These are phyloP conservation scores for Thereva unica DNA, from an alignment of 2,888 invertebrate genomes.

Conservation along the genomic window DNA sequence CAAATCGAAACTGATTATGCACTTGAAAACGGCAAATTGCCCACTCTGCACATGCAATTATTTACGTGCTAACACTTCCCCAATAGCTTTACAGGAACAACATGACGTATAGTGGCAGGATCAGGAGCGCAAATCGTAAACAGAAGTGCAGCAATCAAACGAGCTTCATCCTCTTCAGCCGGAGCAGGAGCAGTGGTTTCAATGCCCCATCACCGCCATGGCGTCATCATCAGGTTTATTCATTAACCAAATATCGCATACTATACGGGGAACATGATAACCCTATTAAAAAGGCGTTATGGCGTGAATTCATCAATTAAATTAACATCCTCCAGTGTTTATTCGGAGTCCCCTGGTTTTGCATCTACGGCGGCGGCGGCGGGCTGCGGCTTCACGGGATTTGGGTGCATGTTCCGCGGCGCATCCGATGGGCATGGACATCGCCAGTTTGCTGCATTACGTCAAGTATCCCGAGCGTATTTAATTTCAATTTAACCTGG, in stretches of 20 bases:
- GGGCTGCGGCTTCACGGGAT: not conserved
- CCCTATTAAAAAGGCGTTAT: constrained; percentile 48
- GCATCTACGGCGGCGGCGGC: not conserved
- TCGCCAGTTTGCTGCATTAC: constrained; percentile 16
- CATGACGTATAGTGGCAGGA: not conserved
- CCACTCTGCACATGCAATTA: constrained; percentile 24
- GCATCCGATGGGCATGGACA: constrained; percentile 12
- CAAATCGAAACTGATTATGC: constrained; percentile 30
- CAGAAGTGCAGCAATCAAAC: constrained; percentile 22
- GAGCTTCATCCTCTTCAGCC: constrained; percentile 6
- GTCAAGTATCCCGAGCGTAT: constrained; percentile 20
- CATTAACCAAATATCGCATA: constrained; percentile 41
- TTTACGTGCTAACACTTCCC: constrained; percentile 34
- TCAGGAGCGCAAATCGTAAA: not conserved
- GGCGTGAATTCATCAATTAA: constrained; percentile 47
- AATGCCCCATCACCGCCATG: constrained; percentile 10
- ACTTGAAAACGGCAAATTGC: constrained; percentile 25
- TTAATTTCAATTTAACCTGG: constrained; percentile 35
- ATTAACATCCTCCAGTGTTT: constrained; percentile 43
- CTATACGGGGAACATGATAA: constrained; percentile 41
- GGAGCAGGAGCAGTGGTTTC: constrained; percentile 10
- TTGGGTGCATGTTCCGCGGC: not conserved
- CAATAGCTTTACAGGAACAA: constrained; percentile 12
- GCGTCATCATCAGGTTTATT: constrained; percentile 41
- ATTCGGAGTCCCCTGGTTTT: constrained; percentile 17